phyloP scores from a whole-genome alignment of 2,797 vertebrate genomes.

The Champsocephalus gunnari region DNA sequence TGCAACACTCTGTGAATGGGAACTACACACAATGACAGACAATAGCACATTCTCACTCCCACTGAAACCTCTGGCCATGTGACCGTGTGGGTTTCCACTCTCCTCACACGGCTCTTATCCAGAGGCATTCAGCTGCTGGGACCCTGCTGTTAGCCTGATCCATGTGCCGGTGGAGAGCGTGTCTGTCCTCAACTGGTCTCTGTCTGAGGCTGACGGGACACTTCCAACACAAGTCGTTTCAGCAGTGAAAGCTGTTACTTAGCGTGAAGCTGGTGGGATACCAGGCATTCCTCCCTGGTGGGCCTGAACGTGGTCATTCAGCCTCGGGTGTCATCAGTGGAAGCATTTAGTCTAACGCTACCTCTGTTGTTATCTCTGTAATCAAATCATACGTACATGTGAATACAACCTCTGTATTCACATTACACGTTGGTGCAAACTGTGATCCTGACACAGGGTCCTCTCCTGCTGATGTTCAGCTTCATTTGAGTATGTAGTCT shows the following conservation, averaged over 20 bases:
- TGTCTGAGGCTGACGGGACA: neutral
- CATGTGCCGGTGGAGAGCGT: neutral
- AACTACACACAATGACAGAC: conserved; percentile 45
- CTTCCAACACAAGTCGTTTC: neutral
- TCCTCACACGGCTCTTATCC: conserved; percentile 34
- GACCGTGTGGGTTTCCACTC: conserved; percentile 62
- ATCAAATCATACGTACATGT: no score
- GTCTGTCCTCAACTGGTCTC: neutral
- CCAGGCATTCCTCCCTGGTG: neutral
- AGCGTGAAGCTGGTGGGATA: neutral
- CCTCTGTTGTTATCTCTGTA: neutral
- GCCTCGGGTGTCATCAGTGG: neutral
- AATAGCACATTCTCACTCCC: conserved; percentile 67
- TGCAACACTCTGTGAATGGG: conserved; percentile 34
- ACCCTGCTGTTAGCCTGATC: conserved; percentile 3
- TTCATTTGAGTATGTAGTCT: no score
- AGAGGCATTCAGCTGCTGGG: conserved; percentile 16
- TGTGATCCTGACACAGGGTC: neutral
- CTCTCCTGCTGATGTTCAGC: no score
- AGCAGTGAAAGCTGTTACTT: neutral
- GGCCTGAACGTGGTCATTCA: neutral
- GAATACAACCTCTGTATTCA: no score
- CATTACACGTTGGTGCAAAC: neutral
- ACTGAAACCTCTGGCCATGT: conserved; percentile 63
- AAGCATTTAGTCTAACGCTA: neutral